Evolutionary conservation across 2,888 invertebrate genomes (phyloP), one percentile per base, ranked within the genome.

Genomic region (Synergus gifuensis): DNA sequence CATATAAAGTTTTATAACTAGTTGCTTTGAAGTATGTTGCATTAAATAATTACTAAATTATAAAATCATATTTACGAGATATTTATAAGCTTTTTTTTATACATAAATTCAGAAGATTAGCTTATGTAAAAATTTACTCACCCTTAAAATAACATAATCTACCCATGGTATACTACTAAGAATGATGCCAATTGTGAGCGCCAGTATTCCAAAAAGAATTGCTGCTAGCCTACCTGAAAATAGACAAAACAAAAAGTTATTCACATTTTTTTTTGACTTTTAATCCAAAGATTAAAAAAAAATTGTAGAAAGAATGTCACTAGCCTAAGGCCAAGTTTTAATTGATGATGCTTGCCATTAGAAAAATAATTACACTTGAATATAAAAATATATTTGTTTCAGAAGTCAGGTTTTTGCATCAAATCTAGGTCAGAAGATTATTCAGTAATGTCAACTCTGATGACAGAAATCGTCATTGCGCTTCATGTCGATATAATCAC

Each of bases 81-180:
- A 54, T 54, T 54, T 8, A n/a, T 3, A n/a, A 28, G 28, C 28
- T 28, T 2, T 28, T 28, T 28, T 2, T 28, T 28, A 28, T 3
- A 28, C 28, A 3, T 28, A 3, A 2, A 28, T 28, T 28, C 28
- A 28, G 28, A 28, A 28, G 28, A 28, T 28, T 28, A 28, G 8
- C 5, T 9, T 18, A 54, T 18, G 9, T 5, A 2, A 54, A 54
- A 58, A 54, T 12, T 62, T 76, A 91, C 93, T 93, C 92, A 97
- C 97, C 94, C 96, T 96, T 93, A 97, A 94, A 92, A 97, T 96
- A 88, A 97, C 94, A 93, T 97, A 97, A 92, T 97, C 97, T 89
- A 97, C 92, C 97, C 97, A 97, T 76, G 97, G 97, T 91, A 97
- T 96, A 86, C 97, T 96, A 42, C 97, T 96, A 83, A 97, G 94